Percentiles rank a stretch among this genome's conserved stretches.
These are phyloP conservation scores for Tetragonisca angustula DNA, from an alignment of 2,888 invertebrate species.

Conservation along the genomic window DNA sequence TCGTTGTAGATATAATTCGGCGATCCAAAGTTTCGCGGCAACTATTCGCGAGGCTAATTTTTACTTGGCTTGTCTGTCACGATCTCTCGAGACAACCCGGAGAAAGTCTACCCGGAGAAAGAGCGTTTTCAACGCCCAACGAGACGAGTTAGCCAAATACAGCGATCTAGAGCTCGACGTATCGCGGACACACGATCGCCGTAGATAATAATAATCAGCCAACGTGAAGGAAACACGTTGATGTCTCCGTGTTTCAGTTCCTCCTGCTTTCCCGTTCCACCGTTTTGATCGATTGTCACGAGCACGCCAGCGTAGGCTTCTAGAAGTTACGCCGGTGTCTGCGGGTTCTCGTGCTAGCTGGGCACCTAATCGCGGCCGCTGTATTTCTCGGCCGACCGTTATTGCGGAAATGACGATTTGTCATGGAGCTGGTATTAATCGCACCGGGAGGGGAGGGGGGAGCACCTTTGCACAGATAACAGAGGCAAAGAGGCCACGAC, in stretches of 20 bases:
- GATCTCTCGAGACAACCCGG: no score
- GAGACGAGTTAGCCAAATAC: neutral
- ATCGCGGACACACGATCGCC: conserved; percentile 6
- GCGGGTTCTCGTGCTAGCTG: conserved; percentile 42
- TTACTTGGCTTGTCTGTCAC: no score
- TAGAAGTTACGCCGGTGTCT: neutral
- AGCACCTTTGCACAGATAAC: conserved; percentile 55
- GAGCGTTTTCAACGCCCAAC: no score
- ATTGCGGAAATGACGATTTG: conserved; percentile 69
- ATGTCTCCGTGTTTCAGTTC: conserved; percentile 34
- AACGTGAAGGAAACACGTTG: conserved; percentile 32
- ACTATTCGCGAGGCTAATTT: no score
- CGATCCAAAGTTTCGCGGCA: no score
- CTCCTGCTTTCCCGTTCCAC: neutral
- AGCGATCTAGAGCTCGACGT: neutral
- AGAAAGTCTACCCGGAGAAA: no score
- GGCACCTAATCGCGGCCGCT: conserved; percentile 54
- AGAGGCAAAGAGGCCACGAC: conserved; percentile 33
- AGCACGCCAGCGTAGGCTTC: conserved; percentile 34
- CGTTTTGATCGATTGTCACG: conserved; percentile 58
- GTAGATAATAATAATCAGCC: conserved; percentile 15
- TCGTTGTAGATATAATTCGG: no score
- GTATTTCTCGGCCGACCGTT: conserved; percentile 66
- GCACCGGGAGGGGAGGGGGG: conserved; percentile 18
- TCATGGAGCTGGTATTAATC: conserved; percentile 66